Conservation (phyloP, 2,797 vertebrate genomes). For the Enteromius radiatus region DNA sequence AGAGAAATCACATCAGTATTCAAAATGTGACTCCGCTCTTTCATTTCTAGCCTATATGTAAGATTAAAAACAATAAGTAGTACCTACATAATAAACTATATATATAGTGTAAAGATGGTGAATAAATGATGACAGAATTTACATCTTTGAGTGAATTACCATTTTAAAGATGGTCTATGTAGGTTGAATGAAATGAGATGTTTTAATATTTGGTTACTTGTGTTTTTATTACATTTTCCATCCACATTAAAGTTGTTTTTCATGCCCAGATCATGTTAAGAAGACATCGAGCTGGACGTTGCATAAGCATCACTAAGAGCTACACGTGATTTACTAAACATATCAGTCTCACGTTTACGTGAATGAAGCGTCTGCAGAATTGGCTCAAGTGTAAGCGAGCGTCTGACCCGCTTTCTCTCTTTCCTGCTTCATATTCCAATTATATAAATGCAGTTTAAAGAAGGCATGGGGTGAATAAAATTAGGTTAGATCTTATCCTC, state of each 20-base stretch:
- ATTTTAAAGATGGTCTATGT: neutral
- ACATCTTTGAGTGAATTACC: neutral
- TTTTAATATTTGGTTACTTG: neutral
- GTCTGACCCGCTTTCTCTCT: slow-evolving; percentile 72
- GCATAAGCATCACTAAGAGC: neutral
- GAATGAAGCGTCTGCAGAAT: slow-evolving; percentile 15
- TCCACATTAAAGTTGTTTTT: neutral
- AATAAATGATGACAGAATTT: neutral
- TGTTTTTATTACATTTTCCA: neutral
- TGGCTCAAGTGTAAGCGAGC: slow-evolving; percentile 35
- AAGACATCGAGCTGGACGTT: neutral
- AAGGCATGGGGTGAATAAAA: slow-evolving; percentile 70
- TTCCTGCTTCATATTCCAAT: slow-evolving; percentile 70
- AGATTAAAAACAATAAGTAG: neutral
- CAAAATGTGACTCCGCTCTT: neutral
- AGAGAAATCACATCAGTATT: neutral
- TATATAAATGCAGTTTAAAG: slow-evolving; percentile 76
- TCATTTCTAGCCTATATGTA: neutral
- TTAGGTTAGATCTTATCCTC: slow-evolving; percentile 86
- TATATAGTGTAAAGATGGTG: too few species aligned
- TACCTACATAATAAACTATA: too few species aligned
- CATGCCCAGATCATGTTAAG: neutral
- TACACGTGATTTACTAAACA: slow-evolving; percentile 24
- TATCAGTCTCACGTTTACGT: slow-evolving; percentile 2
- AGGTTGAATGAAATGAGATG: neutral